Percentiles rank a stretch among this genome's conserved stretches.
Conservation (phyloP, 2,888 invertebrate species). For the Corbicula japonica region DNA sequence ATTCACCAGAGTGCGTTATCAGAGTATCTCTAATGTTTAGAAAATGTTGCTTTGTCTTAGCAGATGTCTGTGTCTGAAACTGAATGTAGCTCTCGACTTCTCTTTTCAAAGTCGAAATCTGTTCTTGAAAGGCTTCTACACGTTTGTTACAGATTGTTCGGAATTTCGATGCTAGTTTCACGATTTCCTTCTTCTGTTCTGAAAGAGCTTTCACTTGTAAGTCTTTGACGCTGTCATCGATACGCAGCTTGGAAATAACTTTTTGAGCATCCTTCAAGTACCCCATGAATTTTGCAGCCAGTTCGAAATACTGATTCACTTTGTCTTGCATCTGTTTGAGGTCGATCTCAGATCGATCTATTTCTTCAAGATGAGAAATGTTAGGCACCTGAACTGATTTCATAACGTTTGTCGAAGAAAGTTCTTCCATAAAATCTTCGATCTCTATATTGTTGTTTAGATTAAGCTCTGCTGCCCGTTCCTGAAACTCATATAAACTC, state of each 20-base stretch:
- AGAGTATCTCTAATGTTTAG: slow-evolving; percentile 13
- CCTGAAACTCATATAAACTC: slow-evolving; percentile 21
- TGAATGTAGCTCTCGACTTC: slow-evolving; percentile 8
- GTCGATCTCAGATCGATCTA: slow-evolving; percentile 3
- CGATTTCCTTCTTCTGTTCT: slow-evolving; percentile 26
- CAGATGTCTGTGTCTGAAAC: slow-evolving; percentile 1
- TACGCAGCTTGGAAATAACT: slow-evolving; percentile 18
- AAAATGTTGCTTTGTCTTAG: slow-evolving; percentile 25
- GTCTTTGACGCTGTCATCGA: slow-evolving; percentile 26
- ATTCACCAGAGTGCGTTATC: neutral
- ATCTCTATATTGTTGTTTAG: slow-evolving; percentile 23
- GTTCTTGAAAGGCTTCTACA: slow-evolving; percentile 1
- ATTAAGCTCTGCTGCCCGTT: slow-evolving; percentile 11
- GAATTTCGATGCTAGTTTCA: slow-evolving; percentile 15
- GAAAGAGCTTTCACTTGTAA: slow-evolving; percentile 11
- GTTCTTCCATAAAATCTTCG: slow-evolving; percentile 16
- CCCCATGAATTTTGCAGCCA: slow-evolving; percentile 21
- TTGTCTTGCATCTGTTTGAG: slow-evolving; percentile 35
- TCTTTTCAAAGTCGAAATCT: slow-evolving; percentile 2
- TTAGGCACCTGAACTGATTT: neutral
- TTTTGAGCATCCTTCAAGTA: slow-evolving; percentile 23
- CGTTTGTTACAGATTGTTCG: slow-evolving; percentile 6
- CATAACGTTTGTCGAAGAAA: neutral
- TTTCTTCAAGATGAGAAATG: slow-evolving; percentile 21
- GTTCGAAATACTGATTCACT: slow-evolving; percentile 29